These are phyloP conservation scores for Dipodomys ordii DNA, from an alignment of 2,113 vertebrate species.

Conservation along the genomic window DNA sequence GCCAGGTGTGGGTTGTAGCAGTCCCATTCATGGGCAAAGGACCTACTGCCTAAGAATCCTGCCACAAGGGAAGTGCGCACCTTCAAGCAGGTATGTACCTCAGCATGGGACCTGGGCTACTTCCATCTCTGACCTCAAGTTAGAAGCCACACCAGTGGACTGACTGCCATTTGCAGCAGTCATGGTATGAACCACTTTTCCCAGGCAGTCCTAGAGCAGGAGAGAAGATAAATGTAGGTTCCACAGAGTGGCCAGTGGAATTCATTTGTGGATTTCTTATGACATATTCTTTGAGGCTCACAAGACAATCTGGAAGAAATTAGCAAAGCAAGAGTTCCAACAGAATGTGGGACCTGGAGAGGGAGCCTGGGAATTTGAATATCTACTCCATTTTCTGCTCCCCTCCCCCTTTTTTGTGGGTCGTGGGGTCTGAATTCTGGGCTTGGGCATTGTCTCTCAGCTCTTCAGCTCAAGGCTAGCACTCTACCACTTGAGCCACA, in stretches of 20 bases:
- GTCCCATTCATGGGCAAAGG: neutral
- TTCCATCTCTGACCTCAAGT: neutral
- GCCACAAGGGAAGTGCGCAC: neutral
- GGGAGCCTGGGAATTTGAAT: neutral
- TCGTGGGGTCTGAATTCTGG: too few species aligned
- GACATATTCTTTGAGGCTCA: neutral
- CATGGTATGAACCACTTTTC: neutral
- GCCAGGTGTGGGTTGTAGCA: neutral
- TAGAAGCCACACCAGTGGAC: conserved; percentile 17
- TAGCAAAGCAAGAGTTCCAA: neutral
- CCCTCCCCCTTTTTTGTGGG: too few species aligned
- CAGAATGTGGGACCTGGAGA: neutral
- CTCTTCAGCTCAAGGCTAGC: too few species aligned
- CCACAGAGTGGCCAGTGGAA: neutral
- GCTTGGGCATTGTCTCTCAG: too few species aligned
- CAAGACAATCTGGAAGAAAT: neutral
- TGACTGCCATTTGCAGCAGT: neutral
- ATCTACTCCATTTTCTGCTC: neutral
- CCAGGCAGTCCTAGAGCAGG: neutral
- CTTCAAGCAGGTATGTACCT: neutral
- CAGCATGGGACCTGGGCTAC: neutral
- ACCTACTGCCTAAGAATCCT: neutral
- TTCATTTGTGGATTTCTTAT: neutral
- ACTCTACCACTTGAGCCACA: too few species aligned
- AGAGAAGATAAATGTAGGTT: neutral